Evolutionary conservation across 2,888 invertebrate genomes (phyloP).

Genomic region (Sipha maydis): DNA sequence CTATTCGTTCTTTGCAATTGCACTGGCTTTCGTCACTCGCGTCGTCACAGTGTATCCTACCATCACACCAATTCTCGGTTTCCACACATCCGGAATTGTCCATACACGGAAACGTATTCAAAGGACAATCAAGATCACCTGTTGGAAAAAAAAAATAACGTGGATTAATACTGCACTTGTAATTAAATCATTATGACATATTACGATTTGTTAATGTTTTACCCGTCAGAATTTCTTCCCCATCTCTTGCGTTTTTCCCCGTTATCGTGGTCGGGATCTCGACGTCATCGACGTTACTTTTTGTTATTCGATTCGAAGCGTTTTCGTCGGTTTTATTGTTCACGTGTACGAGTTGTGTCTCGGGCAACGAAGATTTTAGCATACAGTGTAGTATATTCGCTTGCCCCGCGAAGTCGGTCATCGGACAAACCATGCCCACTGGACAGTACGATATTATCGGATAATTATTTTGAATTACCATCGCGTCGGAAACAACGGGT

Average conservation of each 20-base stretch:
- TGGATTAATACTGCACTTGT: background rate
- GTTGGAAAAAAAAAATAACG: background rate
- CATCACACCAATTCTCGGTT: constrained; percentile 76
- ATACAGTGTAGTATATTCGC: constrained; percentile 32
- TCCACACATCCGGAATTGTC: constrained; percentile 48
- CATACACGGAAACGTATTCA: constrained; percentile 30
- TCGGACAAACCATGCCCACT: background rate
- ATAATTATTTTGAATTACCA: constrained; percentile 1
- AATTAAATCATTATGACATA: background rate
- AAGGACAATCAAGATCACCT: constrained; percentile 39
- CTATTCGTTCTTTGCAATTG: constrained; percentile 78
- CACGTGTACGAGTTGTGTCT: background rate
- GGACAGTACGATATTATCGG: constrained; percentile 38
- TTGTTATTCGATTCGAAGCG: background rate
- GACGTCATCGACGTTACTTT: background rate
- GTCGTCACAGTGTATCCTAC: constrained; percentile 78
- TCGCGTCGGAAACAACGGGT: background rate
- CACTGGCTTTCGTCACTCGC: constrained; percentile 82
- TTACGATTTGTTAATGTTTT: background rate
- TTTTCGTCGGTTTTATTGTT: background rate
- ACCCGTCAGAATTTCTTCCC: constrained; percentile 41
- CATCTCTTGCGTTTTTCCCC: background rate
- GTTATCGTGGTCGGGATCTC: background rate
- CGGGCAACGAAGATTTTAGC: background rate
- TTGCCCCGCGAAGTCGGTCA: constrained; percentile 3